A percentile compares a stretch with the other conserved stretches of the same genome.
phyloP scores from a whole-genome alignment of 2,113 vertebrate species.

The Eonycteris spelaea region DNA sequence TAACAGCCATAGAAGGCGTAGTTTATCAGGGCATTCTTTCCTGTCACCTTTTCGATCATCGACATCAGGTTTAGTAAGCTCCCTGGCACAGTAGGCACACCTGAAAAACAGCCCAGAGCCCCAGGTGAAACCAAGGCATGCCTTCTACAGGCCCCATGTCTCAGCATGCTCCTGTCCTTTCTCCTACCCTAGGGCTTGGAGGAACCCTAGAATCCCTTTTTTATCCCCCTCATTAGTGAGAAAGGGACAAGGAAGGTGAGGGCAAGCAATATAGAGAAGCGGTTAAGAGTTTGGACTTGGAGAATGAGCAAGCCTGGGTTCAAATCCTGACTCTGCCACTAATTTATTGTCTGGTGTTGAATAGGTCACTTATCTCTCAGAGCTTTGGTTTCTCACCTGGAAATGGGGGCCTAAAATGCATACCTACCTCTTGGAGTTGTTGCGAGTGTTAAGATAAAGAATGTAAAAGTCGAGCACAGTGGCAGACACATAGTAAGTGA shows the following conservation, averaged over 20 bases:
- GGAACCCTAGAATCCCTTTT: not conserved
- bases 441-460: not conserved
- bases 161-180: not conserved
- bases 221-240: not conserved
- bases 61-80: constrained; percentile 48
- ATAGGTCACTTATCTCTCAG: not conserved
- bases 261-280: not conserved
- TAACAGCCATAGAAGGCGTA: constrained; percentile 75
- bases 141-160: not conserved
- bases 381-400: not conserved
- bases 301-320: not conserved
- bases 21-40: not conserved
- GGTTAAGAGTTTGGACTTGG: not conserved
- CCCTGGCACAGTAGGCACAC: constrained; percentile 28
- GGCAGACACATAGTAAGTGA: not conserved
- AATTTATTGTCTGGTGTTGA: not conserved
- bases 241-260: not conserved
- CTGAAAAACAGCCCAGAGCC: constrained; percentile 46
- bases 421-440: not conserved
- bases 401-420: not conserved
- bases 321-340: not conserved
- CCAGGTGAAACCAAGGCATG: not conserved
- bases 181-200: no score
- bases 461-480: not conserved
- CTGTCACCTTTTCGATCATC: constrained; percentile 66